Evolutionary conservation across 2,113 vertebrate genomes (phyloP).

Genomic region (human): GRCh38 chr14:78805501-78806000

Average conservation of each 20-base stretch:
- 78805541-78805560: background rate
- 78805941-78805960: background rate
- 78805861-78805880: background rate
- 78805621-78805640: background rate
- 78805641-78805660: background rate
- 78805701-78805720: background rate
- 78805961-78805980: background rate
- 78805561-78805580: background rate
- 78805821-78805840: constrained; percentile 29
- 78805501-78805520: background rate
- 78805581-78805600: background rate
- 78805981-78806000: constrained; percentile 16
- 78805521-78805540: background rate
- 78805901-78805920: background rate
- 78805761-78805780: background rate
- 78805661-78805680: background rate
- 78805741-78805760: background rate
- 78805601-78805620: background rate
- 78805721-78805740: background rate
- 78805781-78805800: constrained; percentile 54
- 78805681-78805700: background rate
- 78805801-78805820: constrained; percentile 56
- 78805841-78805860: background rate
- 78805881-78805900: background rate
- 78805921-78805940: background rate